These are phyloP conservation scores for Cecropterus lyciades DNA, from an alignment of 1,140 invertebrate species.

Conservation along the genomic window DNA sequence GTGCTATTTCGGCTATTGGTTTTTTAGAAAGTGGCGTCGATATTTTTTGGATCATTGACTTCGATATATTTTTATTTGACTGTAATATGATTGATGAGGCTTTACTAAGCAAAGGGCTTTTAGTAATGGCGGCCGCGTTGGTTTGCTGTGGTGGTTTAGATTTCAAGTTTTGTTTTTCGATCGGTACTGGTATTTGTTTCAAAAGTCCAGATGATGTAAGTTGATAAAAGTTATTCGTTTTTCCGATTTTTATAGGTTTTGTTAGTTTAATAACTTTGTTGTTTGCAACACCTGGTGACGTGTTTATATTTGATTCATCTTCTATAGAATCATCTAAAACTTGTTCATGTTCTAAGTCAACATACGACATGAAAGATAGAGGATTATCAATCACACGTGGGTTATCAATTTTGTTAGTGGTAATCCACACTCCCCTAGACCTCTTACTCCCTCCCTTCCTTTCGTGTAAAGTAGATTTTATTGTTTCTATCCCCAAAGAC, in stretches of 20 bases:
- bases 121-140: neutral
- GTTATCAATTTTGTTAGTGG: constrained; percentile 68
- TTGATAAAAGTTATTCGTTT: constrained; percentile 63
- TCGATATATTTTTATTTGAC: neutral
- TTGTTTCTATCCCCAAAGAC: constrained; percentile 66
- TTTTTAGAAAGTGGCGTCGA: constrained; percentile 23
- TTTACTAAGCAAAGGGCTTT: constrained; percentile 11
- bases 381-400: constrained; percentile 70
- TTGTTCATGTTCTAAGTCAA: constrained; percentile 37
- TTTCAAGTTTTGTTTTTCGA: constrained; percentile 1
- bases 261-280: constrained; percentile 39
- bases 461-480: constrained; percentile 46
- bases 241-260: constrained; percentile 70
- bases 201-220: constrained; percentile 47
- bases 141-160: neutral
- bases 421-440: constrained; percentile 73
- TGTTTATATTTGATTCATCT: constrained; percentile 31
- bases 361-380: constrained; percentile 59
- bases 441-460: constrained; percentile 37
- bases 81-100: constrained; percentile 5
- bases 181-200: constrained; percentile 44
- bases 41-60: neutral
- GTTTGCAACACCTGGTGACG: neutral
- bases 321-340: constrained; percentile 42
- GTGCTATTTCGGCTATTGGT: constrained; percentile 52